These are phyloP conservation scores for Sebastes diaconus DNA, from an alignment of 2,797 vertebrate genomes.

Conservation along the genomic window DNA sequence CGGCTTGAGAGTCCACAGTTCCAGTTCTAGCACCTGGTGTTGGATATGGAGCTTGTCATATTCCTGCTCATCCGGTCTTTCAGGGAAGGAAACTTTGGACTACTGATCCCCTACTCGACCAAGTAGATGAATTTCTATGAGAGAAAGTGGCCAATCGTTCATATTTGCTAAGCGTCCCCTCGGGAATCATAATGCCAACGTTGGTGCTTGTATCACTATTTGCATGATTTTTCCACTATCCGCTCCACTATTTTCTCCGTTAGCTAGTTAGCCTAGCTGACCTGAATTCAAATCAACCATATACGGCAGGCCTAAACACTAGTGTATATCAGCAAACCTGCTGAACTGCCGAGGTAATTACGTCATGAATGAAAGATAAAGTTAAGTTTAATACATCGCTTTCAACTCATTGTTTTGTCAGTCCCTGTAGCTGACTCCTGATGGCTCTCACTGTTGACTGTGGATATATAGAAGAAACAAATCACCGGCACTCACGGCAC, in stretches of 20 bases:
- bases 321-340: slow-evolving; percentile 7
- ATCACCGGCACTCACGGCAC: neutral
- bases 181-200: rapidly evolving
- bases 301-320: neutral
- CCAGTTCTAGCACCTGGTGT: no score
- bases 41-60: no score
- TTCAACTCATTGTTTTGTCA: neutral
- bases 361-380: slow-evolving; percentile 9
- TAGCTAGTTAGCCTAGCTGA: slow-evolving; percentile 10
- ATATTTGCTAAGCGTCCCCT: no score
- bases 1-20: no score
- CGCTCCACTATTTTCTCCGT: neutral
- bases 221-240: no score
- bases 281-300: slow-evolving; percentile 12
- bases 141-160: no score
- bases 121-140: no score
- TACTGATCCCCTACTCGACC: no score
- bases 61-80: no score
- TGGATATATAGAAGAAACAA: neutral
- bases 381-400: neutral
- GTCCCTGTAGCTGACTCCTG: neutral
- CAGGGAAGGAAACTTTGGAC: no score
- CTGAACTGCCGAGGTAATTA: neutral
- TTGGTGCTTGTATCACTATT: no score
- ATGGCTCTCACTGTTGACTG: neutral